Evolutionary conservation across 2,888 invertebrate genomes (phyloP).

Genomic region (Callimorpha dominula): DNA sequence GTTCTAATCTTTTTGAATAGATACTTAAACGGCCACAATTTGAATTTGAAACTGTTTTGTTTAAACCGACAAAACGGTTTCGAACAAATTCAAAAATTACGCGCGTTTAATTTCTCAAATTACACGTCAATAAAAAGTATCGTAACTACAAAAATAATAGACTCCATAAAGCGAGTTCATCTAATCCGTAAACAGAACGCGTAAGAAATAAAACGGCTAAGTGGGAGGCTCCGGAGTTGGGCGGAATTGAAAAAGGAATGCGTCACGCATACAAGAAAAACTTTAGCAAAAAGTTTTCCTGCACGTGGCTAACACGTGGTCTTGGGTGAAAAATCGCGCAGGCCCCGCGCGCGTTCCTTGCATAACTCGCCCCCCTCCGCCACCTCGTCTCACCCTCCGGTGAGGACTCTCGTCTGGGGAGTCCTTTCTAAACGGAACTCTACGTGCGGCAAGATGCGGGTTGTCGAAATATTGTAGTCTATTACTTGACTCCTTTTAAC

Average conservation of each 20-base stretch:
- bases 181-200: conserved; percentile 44
- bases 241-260: conserved; percentile 44
- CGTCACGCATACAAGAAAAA: conserved; percentile 60
- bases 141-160: conserved; percentile 39
- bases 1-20: conserved; percentile 65
- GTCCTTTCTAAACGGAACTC: conserved; percentile 67
- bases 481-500: conserved; percentile 41
- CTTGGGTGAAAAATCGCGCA: conserved; percentile 83
- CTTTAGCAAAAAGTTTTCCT: conserved; percentile 74
- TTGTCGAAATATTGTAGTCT: conserved; percentile 41
- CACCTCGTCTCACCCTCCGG: conserved; percentile 35
- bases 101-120: conserved; percentile 42
- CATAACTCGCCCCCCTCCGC: conserved; percentile 57
- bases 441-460: conserved; percentile 60
- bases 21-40: conserved; percentile 65
- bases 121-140: conserved; percentile 46
- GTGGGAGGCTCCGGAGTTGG: conserved; percentile 27
- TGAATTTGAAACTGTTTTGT: conserved; percentile 57
- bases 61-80: conserved; percentile 58
- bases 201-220: conserved; percentile 41
- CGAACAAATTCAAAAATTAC: conserved; percentile 57
- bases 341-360: conserved; percentile 71
- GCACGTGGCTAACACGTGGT: conserved; percentile 84
- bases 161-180: conserved; percentile 34
- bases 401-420: conserved; percentile 51